These are phyloP conservation scores for Acronicta psi DNA, from an alignment of 2,888 invertebrate genomes.

Conservation along the genomic window DNA sequence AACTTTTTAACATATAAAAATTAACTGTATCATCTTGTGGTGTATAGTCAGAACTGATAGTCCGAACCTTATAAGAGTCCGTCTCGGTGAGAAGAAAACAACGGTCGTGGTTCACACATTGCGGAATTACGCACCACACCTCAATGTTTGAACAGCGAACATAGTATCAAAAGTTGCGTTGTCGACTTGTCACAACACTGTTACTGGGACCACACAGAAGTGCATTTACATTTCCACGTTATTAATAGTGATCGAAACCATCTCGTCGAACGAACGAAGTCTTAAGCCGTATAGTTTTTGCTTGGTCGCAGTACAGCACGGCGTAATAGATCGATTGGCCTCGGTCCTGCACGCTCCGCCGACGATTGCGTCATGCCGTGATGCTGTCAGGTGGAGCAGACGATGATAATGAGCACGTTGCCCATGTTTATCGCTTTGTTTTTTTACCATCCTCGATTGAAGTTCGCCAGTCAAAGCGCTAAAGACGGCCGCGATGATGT, in stretches of 20 bases:
- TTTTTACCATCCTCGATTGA: constrained; percentile 40
- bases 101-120: too few species aligned
- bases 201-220: constrained; percentile 16
- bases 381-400: constrained; percentile 53
- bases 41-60: too few species aligned
- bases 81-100: too few species aligned
- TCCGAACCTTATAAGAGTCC: too few species aligned
- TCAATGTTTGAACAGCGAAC: constrained; percentile 34
- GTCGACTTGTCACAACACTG: constrained; percentile 1
- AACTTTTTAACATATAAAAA: too few species aligned
- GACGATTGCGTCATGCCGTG: constrained; percentile 60
- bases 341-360: constrained; percentile 61
- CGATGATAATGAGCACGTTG: constrained; percentile 51
- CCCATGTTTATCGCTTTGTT: constrained; percentile 49
- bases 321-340: constrained; percentile 62
- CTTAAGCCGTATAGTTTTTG: constrained; percentile 43
- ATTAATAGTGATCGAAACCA: constrained; percentile 23
- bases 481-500: constrained; percentile 13
- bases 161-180: constrained; percentile 2
- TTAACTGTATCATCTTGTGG: too few species aligned
- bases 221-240: constrained; percentile 20
- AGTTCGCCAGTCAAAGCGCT: constrained; percentile 19
- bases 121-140: constrained; percentile 11
- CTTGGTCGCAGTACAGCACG: constrained; percentile 48
- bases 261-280: constrained; percentile 37